Evolutionary conservation across 2,113 vertebrate genomes (phyloP), one percentile per base, ranked within the genome.

Genomic region (Mirza zaza): DNA sequence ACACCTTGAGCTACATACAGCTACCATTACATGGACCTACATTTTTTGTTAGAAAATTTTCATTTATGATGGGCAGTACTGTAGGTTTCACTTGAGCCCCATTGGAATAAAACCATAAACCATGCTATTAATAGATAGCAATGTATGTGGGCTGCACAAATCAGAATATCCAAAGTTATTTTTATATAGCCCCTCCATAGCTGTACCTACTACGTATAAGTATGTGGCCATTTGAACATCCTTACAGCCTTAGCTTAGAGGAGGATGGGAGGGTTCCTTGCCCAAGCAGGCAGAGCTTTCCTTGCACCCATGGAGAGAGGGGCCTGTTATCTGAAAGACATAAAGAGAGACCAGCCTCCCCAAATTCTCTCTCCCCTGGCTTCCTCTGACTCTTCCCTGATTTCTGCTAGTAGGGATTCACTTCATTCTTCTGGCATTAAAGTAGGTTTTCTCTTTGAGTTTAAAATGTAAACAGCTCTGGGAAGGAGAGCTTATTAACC

Each of bases 361-460:
- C 34, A 68, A n/a, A 6, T n/a, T 15, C 45, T 39, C 34, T 94
- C 81, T 84, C 15, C 27, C 21, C 25, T n/a, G 55, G 8, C 81
- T 95, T 80, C 15, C 55, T 90, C 21, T 27, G 39, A 50, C 21
- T 75, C 68, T 52, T 67, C 77, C 27, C 6, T 18, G 45, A 71
- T 65, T 87, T 27, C 14, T 50, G 15, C 29, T 65, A 6, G 11
- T 32, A 23, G 13, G 29, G 23, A 96, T 95, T 94, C n/a, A 45
- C 59, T 55, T 85, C 82, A 92, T 90, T 96, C 71, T 96, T 92
- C 87, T 70, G 45, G 87, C 70, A 84, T 94, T 96, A 84, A 93
- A 68, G n/a, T 55, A 36, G 29, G 67, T 91, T 90, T 52, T 75
- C 71, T 73, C 81, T 86, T 92, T 94, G 77, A 86, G 65, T 89